Conservation (phyloP, 2,113 vertebrate species). For the Actenoides hombroni region DNA sequence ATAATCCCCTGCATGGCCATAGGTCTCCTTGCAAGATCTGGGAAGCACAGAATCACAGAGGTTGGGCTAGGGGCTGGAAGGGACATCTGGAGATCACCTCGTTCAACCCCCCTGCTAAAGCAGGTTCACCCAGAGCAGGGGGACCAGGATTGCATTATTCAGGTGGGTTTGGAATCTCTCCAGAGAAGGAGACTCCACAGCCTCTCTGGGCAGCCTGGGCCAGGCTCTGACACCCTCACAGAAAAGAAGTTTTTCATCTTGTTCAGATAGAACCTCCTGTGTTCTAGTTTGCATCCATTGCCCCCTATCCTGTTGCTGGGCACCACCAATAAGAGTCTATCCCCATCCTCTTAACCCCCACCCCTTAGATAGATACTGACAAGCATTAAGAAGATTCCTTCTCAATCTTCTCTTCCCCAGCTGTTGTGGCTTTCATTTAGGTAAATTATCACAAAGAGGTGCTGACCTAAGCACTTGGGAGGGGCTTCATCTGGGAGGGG, state of each 20-base stretch:
- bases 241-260: not conserved
- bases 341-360: not conserved
- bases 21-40: not conserved
- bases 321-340: not conserved
- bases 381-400: not conserved
- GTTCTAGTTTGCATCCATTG: not conserved
- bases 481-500: too few species aligned
- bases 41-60: not conserved
- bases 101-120: not conserved
- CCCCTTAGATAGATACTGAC: not conserved
- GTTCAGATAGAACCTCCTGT: not conserved
- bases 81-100: not conserved
- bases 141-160: not conserved
- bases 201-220: not conserved
- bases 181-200: not conserved
- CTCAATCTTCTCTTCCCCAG: not conserved
- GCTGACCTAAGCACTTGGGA: too few species aligned
- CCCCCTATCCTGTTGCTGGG: not conserved
- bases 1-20: not conserved
- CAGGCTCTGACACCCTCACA: not conserved
- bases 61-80: not conserved
- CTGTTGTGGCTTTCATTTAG: too few species aligned
- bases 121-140: not conserved
- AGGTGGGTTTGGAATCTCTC: not conserved
- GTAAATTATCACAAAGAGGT: too few species aligned